phyloP scores from a whole-genome alignment of 2,113 vertebrate genomes.

The Nannobrachium achirus region DNA sequence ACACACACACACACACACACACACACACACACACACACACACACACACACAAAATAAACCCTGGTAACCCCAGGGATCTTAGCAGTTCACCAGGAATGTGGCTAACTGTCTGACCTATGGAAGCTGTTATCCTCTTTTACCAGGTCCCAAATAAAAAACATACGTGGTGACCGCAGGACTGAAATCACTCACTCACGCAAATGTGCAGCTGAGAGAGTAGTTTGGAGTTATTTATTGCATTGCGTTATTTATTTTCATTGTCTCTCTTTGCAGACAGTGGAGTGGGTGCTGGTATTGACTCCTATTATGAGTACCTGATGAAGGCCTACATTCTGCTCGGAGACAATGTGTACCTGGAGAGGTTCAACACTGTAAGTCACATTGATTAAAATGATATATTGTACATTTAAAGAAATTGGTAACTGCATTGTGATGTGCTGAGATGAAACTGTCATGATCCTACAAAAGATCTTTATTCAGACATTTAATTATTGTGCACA shows the following conservation, averaged over 20 bases:
- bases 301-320: constrained; percentile 97
- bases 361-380: constrained; percentile 93
- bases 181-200: no score
- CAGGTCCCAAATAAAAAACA: constrained; percentile 44
- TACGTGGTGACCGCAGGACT: no score
- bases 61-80: neutral
- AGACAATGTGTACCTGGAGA: constrained; percentile 92
- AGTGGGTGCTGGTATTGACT: constrained; percentile 97
- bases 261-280: constrained; percentile 87
- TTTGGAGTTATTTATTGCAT: neutral
- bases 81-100: constrained; percentile 55
- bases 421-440: no score
- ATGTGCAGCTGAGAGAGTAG: neutral
- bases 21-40: no score
- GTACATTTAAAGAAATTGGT: no score
- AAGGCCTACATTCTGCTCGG: constrained; percentile 98
- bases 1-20: no score
- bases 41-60: no score
- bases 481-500: no score
- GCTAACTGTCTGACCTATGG: constrained; percentile 51
- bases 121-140: constrained; percentile 42
- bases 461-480: no score
- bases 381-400: no score
- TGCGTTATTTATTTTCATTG: neutral
- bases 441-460: no score